phyloP scores from a whole-genome alignment of 2,888 invertebrate genomes.

The Subacronicta megacephala region DNA sequence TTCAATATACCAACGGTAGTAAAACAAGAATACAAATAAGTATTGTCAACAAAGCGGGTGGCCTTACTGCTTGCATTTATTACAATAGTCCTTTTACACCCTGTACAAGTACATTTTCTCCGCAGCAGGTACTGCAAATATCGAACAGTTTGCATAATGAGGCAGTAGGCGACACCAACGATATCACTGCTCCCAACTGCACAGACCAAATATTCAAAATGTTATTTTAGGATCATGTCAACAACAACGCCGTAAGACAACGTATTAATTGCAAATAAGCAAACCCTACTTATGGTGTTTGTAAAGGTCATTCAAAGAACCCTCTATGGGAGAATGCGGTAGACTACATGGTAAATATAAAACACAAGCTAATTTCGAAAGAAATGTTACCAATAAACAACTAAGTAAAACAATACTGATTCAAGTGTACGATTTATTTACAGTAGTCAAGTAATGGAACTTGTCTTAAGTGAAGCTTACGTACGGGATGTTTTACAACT shows the following conservation, averaged over 20 bases:
- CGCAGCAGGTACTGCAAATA: constrained; percentile 45
- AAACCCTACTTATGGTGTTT: constrained; percentile 58
- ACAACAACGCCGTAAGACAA: constrained; percentile 69
- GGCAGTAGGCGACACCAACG: constrained; percentile 31
- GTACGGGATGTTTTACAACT: not conserved
- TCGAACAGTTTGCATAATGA: constrained; percentile 55
- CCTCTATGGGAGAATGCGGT: constrained; percentile 21
- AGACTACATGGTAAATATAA: constrained; percentile 39
- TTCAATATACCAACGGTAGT: constrained; percentile 22
- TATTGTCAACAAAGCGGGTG: constrained; percentile 33
- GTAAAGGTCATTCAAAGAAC: constrained; percentile 47
- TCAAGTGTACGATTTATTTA: constrained; percentile 34
- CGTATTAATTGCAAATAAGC: constrained; percentile 78
- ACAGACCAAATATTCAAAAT: constrained; percentile 66
- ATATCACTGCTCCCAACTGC: constrained; percentile 56
- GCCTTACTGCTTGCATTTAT: constrained; percentile 35
- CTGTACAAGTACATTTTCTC: constrained; percentile 45
- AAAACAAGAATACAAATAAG: constrained; percentile 19
- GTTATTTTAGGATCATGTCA: constrained; percentile 78
- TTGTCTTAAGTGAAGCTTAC: too few relatives aligned
- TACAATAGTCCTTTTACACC: constrained; percentile 42
- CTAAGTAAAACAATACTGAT: constrained; percentile 31
- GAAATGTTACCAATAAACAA: constrained; percentile 41
- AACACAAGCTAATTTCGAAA: constrained; percentile 43
- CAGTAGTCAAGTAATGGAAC: constrained; percentile 20